These are phyloP conservation scores for Ichneumon xanthorius DNA, from an alignment of 2,888 invertebrate genomes.

Conservation along the genomic window DNA sequence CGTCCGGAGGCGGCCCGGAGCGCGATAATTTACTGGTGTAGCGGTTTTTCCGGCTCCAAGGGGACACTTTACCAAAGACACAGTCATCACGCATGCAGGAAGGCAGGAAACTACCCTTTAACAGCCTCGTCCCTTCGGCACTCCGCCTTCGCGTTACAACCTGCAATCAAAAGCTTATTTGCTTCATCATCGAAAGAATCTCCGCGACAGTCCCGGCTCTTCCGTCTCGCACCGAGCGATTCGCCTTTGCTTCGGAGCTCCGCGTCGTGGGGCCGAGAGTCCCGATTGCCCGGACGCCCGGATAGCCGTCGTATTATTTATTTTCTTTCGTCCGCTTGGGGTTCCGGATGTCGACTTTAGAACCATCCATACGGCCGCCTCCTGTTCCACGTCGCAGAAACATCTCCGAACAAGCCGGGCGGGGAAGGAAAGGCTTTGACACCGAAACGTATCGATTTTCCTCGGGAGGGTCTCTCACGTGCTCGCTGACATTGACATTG, in stretches of 20 bases:
- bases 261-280: neutral
- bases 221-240: neutral
- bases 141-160: neutral
- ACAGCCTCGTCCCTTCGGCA: neutral
- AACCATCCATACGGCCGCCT: neutral
- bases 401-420: neutral
- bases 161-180: slow-evolving; percentile 18
- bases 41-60: slow-evolving; percentile 58
- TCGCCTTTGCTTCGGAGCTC: neutral
- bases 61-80: slow-evolving; percentile 38
- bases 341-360: neutral
- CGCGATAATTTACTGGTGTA: slow-evolving; percentile 63
- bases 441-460: slow-evolving; percentile 83
- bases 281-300: too few species aligned
- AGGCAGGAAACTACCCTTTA: slow-evolving; percentile 11
- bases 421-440: slow-evolving; percentile 72
- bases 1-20: neutral
- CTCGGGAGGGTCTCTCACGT: slow-evolving; percentile 80
- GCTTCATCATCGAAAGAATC: slow-evolving; percentile 2
- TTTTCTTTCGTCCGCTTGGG: neutral
- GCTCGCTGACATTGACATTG: slow-evolving; percentile 85
- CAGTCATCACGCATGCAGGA: slow-evolving; percentile 20
- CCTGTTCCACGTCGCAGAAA: neutral
- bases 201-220: neutral
- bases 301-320: too few species aligned